These are phyloP conservation scores for Mya arenaria DNA, from an alignment of 1,140 invertebrate species.

Conservation along the genomic window DNA sequence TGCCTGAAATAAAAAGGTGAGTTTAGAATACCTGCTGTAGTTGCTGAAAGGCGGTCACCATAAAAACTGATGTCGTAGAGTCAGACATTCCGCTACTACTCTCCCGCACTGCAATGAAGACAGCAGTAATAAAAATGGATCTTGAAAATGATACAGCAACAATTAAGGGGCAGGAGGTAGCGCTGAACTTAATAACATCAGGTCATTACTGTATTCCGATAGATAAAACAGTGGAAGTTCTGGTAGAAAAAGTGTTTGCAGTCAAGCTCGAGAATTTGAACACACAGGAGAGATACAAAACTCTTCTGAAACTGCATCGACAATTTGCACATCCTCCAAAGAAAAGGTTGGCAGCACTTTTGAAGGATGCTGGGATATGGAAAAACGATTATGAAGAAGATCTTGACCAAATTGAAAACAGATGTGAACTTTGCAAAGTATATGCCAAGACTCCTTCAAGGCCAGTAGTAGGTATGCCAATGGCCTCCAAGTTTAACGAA, in stretches of 20 bases:
- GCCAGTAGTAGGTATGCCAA: slow-evolving; percentile 59
- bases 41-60: slow-evolving; percentile 52
- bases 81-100: slow-evolving; percentile 60
- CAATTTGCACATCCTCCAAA: slow-evolving; percentile 63
- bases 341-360: slow-evolving; percentile 47
- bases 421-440: slow-evolving; percentile 56
- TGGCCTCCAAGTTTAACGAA: slow-evolving; percentile 57
- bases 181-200: slow-evolving; percentile 56
- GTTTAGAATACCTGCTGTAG: slow-evolving; percentile 36
- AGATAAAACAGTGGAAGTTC: slow-evolving; percentile 25
- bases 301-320: slow-evolving; percentile 47
- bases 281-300: slow-evolving; percentile 33
- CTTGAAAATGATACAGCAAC: slow-evolving; percentile 54
- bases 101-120: slow-evolving; percentile 56
- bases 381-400: slow-evolving; percentile 49
- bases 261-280: slow-evolving; percentile 26
- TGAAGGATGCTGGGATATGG: slow-evolving; percentile 55
- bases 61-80: slow-evolving; percentile 57
- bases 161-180: slow-evolving; percentile 47
- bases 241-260: slow-evolving; percentile 41
- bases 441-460: slow-evolving; percentile 51
- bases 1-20: slow-evolving; percentile 35
- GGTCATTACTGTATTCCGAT: slow-evolving; percentile 58
- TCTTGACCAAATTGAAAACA: slow-evolving; percentile 29
- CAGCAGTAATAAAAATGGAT: slow-evolving; percentile 56